Percentiles rank a stretch among this genome's conserved stretches.
These are phyloP conservation scores for Macaria notata DNA, from an alignment of 2,888 invertebrate genomes.

Conservation along the genomic window DNA sequence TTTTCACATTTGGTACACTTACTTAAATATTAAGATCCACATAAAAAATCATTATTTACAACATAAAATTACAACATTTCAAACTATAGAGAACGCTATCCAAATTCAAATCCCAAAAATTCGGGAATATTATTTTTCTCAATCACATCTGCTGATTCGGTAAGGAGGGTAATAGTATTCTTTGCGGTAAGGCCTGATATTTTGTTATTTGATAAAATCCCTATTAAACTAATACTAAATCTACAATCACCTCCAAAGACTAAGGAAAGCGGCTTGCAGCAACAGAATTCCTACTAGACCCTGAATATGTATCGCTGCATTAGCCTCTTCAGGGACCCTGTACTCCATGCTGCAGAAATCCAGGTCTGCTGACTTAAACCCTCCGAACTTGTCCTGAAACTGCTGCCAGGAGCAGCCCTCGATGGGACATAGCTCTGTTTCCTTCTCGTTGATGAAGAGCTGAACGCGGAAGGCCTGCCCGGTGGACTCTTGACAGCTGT, in stretches of 20 bases:
- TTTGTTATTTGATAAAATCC: too few relatives aligned
- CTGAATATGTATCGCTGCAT: constrained; percentile 12
- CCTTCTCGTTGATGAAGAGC: constrained; percentile 61
- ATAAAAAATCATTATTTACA: too few relatives aligned
- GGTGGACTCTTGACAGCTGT: constrained; percentile 52
- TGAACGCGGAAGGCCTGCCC: constrained; percentile 50
- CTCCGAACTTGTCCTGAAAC: constrained; percentile 56
- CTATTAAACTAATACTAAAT: too few relatives aligned
- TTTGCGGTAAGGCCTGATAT: too few relatives aligned
- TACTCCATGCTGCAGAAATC: constrained; percentile 56
- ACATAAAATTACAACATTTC: too few relatives aligned
- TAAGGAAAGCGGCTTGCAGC: constrained; percentile 18
- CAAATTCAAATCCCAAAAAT: too few relatives aligned
- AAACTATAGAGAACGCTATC: too few relatives aligned
- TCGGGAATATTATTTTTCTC: too few relatives aligned
- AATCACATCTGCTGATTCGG: too few relatives aligned
- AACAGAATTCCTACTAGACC: constrained; percentile 16
- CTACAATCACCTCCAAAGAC: constrained; percentile 6
- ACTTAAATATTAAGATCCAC: too few relatives aligned
- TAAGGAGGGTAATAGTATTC: too few relatives aligned
- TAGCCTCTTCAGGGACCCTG: constrained; percentile 22
- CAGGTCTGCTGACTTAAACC: constrained; percentile 44
- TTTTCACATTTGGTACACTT: too few relatives aligned
- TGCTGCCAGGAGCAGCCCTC: constrained; percentile 64
- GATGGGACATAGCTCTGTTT: constrained; percentile 53